These are phyloP conservation scores for crab-eating macaque (Macaca fascicularis) DNA, from an alignment of 2,113 vertebrate species.

Conservation along the genomic window T2T-MFA8v1.1 NC_088380.1:93427501-93428000, in stretches of 20 bases:
- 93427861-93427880: not conserved
- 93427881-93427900: not conserved
- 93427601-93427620: not conserved
- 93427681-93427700: not conserved
- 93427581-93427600: not conserved
- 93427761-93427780: not conserved
- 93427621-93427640: not conserved
- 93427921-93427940: fast-evolving
- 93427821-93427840: not conserved
- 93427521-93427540: not conserved
- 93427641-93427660: not conserved
- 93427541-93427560: not conserved
- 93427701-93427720: not conserved
- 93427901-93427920: not conserved
- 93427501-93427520: not conserved
- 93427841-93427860: not conserved
- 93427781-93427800: no score
- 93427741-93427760: not conserved
- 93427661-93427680: not conserved
- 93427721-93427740: not conserved
- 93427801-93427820: not conserved
- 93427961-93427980: not conserved
- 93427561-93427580: not conserved
- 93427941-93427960: not conserved
- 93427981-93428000: not conserved